Evolutionary conservation across 2,113 vertebrate genomes (phyloP).

Genomic region (Calyptommatus sinebrachiatus): DNA sequence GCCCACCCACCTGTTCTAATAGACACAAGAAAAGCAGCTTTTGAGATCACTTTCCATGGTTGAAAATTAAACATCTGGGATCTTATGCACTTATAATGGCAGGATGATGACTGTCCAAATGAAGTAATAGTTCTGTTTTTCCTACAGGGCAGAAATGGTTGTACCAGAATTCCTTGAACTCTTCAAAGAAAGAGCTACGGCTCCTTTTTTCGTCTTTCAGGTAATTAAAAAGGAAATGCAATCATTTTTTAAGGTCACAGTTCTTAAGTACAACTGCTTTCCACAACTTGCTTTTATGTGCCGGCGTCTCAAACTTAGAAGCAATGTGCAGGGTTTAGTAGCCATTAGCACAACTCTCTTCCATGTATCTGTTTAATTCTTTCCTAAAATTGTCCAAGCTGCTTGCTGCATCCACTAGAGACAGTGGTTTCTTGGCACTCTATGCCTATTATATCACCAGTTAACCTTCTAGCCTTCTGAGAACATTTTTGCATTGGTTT

Average conservation of each 20-base stretch:
- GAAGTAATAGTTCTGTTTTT: background rate
- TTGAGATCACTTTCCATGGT: background rate
- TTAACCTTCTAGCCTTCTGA: too few species aligned
- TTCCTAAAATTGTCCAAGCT: too few species aligned
- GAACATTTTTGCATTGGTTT: too few species aligned
- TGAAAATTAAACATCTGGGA: too few species aligned
- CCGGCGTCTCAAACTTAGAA: too few species aligned
- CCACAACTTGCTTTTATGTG: fast-evolving
- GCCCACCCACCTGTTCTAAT: background rate
- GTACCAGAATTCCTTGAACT: slow-evolving; percentile 94
- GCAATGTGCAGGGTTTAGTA: background rate
- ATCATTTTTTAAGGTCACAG: background rate
- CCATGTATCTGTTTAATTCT: background rate
- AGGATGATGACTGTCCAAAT: background rate
- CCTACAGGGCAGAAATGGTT: slow-evolving; percentile 87
- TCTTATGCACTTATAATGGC: background rate
- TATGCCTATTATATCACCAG: too few species aligned
- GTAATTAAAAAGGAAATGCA: slow-evolving; percentile 57
- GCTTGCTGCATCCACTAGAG: too few species aligned
- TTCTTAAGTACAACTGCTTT: background rate
- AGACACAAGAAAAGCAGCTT: background rate
- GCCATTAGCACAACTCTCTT: background rate
- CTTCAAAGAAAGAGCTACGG: slow-evolving; percentile 92
- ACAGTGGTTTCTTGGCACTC: too few species aligned
- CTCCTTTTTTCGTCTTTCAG: slow-evolving; percentile 97